A percentile compares a stretch with the other conserved stretches of the same genome.
phyloP scores from a whole-genome alignment of 2,113 vertebrate species.

The Onychostruthus taczanowskii region DNA sequence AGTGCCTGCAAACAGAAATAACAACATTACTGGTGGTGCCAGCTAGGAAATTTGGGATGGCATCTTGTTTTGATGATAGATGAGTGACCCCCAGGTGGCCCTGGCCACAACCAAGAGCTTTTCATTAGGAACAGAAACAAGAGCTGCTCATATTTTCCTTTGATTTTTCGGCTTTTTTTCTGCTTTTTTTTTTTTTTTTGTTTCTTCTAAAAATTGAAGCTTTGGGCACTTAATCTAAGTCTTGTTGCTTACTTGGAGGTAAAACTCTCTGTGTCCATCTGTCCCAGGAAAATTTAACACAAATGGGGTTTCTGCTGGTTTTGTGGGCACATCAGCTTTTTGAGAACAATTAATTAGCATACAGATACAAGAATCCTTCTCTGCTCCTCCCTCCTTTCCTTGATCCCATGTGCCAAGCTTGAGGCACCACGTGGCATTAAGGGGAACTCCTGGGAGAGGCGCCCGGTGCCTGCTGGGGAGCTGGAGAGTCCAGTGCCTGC shows the following conservation, averaged over 20 bases:
- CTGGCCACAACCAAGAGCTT: neutral
- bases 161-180: fast-evolving
- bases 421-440: fast-evolving
- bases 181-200: neutral
- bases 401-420: fast-evolving
- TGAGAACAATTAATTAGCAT: neutral
- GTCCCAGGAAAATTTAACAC: neutral
- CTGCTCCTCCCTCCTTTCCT: neutral
- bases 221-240: neutral
- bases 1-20: neutral
- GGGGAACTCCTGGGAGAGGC: neutral
- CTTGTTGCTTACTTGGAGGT: neutral
- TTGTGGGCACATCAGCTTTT: fast-evolving
- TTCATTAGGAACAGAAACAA: neutral
- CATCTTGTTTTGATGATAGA: neutral
- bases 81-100: neutral
- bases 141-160: neutral
- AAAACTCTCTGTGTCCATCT: neutral
- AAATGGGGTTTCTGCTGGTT: neutral
- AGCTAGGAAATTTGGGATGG: neutral
- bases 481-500: fast-evolving
- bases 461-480: fast-evolving
- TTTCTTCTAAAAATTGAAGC: neutral
- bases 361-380: neutral
- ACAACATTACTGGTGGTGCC: fast-evolving